Base-by-base conservation (phyloP, 2,888 invertebrate genomes). In the Philopedon plagiatum region DNA sequence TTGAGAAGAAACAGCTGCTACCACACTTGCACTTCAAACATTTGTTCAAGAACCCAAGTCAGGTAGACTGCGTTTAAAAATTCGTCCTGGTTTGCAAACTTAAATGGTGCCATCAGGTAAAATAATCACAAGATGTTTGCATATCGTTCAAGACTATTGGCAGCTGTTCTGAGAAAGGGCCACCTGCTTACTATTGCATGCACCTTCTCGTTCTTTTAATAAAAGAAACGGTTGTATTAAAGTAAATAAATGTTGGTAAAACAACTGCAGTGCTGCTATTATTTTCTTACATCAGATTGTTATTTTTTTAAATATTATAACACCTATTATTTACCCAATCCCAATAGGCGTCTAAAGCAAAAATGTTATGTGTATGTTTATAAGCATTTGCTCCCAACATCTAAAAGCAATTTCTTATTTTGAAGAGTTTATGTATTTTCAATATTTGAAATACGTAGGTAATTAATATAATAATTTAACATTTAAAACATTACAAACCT, bases 141-240 rank as follows among this genome's bases (percentile, higher is more conserved):
- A 46, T 46, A 46, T 46, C 3, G 2, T 19, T 4, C 21, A 21
- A 21, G 46, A 8, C 11, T 46, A 9, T 21, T 46, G 21, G 11
- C 46, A 46, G 46, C 19, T 46, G 46, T 46, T 46, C 46, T 11
- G 3, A 46, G 46, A 46, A 46, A 8, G 0, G 21, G 21, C 46
- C 46, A 46, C 21, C 46, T 46, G 46, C 46, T 11, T 46, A 46
- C 46, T 46, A 18, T 46, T 46, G 46, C 46, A 46, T 46, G 46
- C 46, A 46, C 21, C 46, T 46, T 46, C 21, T 11, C 18, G 46
- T 46, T 46, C 11, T 11, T 46, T 21, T 46, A 46, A 46, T 11
- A 46, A 46, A 46, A 46, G 3, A 46, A 46, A 21, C 3, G 21
- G 21, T 21, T 18, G 5, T 1, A 9, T 46, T 19, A 21, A n/a